Base-by-base conservation (phyloP, 2,113 vertebrate species). In the Triplophysa tibetana region DNA sequence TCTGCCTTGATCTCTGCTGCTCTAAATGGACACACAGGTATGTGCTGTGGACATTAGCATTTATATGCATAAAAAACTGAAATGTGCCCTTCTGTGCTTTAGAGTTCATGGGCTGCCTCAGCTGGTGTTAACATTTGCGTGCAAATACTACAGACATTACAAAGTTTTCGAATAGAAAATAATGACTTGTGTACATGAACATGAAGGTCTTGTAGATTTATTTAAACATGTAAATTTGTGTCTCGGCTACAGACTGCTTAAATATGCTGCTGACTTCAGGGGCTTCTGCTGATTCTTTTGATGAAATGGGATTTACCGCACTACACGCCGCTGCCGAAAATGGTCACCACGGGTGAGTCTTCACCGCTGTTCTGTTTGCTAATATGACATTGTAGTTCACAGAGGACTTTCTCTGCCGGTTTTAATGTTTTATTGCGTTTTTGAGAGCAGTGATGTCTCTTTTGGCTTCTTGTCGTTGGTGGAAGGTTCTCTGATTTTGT, bases 1-100 rank as follows among this genome's bases (percentile, higher is more conserved):
- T 96, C 96, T 95, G 96, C 97, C 94, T 96, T 98, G 95, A 96
- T 96, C 96, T 96, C 96, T 98, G 96, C 97, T 98, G 97, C 96
- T 96, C 94, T 90, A 75, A 95, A 97, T 43, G 96, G 98, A 96
- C 95, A 97, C 91, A 92, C 95, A 95, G 96, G 98, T 97, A 92
- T 16, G 82, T 67, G 23, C 45, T 48, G 56, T 21, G 9, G 10
- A 58, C 38, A 54, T 72, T 58, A 63, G 26, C 13, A 54, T 33
- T 24, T 54, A 2, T 62, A 19, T 17, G 50, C 7, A 19, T 77
- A 16, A 6, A 19, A 5, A 3, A 14, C 4, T 43, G 12, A 3
- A 33, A 63, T 58, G 41, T 66, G 9, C 1, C 70, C 19, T 23
- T 14, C 8, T 54, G 33, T 61, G 21, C 13, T 69, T 78, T 48